These are phyloP conservation scores for Cosmia pyralina DNA, from an alignment of 2,888 invertebrate species.

Conservation along the genomic window DNA sequence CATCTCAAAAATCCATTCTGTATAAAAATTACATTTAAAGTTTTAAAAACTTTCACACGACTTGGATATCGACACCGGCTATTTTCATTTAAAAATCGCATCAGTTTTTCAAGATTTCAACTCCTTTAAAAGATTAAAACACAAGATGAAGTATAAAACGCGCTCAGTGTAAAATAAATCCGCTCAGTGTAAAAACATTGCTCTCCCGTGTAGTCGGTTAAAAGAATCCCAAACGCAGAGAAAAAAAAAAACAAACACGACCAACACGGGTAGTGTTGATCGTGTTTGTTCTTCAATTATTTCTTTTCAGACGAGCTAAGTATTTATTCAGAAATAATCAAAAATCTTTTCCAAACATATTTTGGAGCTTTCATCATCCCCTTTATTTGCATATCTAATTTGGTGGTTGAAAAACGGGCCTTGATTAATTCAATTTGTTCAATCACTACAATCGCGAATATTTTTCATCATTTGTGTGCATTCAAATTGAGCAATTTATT, in stretches of 20 bases:
- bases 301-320: not conserved
- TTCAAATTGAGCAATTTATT: conserved; percentile 57
- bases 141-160: not conserved
- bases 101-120: not conserved
- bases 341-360: conserved; percentile 24
- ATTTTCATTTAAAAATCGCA: not conserved
- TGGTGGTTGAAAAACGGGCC: conserved; percentile 31
- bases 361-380: conserved; percentile 15
- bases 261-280: too few species aligned
- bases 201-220: not conserved
- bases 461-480: too few species aligned
- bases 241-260: not conserved
- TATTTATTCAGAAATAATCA: conserved; percentile 10
- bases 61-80: not conserved
- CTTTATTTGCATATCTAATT: conserved; percentile 48
- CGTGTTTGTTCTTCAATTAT: too few species aligned
- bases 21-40: not conserved
- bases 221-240: not conserved
- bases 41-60: too few species aligned
- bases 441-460: conserved; percentile 46
- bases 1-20: not conserved
- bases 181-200: conserved; percentile 12
- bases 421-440: conserved; percentile 42
- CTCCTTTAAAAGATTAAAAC: not conserved
- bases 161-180: not conserved